Evolutionary conservation across 2,888 invertebrate species (phyloP).

Genomic region (Tenodera sinensis): DNA sequence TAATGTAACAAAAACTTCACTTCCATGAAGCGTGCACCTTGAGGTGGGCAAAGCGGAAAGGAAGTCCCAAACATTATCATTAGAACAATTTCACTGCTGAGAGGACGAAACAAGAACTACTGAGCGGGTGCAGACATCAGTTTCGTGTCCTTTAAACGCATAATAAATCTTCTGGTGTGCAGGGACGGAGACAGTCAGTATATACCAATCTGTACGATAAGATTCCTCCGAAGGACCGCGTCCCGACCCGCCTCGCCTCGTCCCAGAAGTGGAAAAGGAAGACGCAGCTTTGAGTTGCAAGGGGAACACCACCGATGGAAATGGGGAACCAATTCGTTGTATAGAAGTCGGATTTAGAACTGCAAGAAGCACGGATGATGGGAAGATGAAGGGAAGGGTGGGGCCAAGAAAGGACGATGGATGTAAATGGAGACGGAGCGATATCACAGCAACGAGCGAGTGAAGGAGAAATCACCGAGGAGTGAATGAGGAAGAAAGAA

Average conservation of each 20-base stretch:
- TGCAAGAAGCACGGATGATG: slow-evolving; percentile 5
- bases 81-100: background rate
- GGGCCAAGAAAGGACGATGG: background rate
- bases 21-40: too few relatives aligned
- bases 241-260: background rate
- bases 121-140: background rate
- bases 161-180: slow-evolving; percentile 2
- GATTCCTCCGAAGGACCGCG: background rate
- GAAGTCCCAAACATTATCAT: background rate
- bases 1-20: too few relatives aligned
- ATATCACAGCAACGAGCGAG: slow-evolving; percentile 11
- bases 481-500: slow-evolving; percentile 15
- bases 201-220: slow-evolving; percentile 8
- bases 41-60: too few relatives aligned
- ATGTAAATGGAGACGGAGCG: slow-evolving; percentile 11
- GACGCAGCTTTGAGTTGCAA: slow-evolving; percentile 29
- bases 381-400: slow-evolving; percentile 10
- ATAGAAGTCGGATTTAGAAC: slow-evolving; percentile 28
- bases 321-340: slow-evolving; percentile 32
- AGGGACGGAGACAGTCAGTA: background rate
- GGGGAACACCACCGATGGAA: slow-evolving; percentile 16
- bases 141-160: slow-evolving; percentile 14
- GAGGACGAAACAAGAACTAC: background rate
- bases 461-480: slow-evolving; percentile 13
- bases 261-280: background rate